Evolutionary conservation across 2,797 vertebrate genomes (phyloP).

Genomic region (Chiloscyllium punctatum): DNA sequence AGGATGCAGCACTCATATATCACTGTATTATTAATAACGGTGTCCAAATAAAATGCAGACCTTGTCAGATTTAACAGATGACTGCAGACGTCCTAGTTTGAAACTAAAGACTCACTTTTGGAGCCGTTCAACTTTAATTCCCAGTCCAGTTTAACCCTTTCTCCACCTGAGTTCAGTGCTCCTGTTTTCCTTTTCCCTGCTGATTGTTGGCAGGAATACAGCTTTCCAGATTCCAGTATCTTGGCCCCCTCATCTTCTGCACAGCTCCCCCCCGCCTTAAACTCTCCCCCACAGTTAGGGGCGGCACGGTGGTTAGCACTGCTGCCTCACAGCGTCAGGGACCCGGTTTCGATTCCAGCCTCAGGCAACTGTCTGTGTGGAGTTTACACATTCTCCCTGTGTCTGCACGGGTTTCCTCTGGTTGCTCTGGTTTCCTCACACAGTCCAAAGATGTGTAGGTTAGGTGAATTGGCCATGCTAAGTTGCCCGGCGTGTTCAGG

Average conservation of each 20-base stretch:
- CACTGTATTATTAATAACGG: slow-evolving; percentile 94
- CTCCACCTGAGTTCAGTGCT: slow-evolving; percentile 40
- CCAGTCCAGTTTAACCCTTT: not conserved
- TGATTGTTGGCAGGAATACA: slow-evolving; percentile 42
- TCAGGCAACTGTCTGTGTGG: no score
- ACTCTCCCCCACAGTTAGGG: no score
- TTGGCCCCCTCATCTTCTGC: not conserved
- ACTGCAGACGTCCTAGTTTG: slow-evolving; percentile 68
- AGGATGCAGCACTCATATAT: slow-evolving; percentile 63
- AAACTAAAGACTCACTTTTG: slow-evolving; percentile 43
- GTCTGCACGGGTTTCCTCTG: no score
- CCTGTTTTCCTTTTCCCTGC: slow-evolving; percentile 40
- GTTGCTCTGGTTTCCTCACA: no score
- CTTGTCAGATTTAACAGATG: slow-evolving; percentile 85
- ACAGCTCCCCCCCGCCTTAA: no score
- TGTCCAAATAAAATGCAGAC: slow-evolving; percentile 88
- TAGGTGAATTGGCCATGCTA: no score
- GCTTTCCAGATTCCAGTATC: slow-evolving; percentile 46
- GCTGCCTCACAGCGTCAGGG: no score
- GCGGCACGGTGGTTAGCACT: no score
- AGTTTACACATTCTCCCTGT: no score
- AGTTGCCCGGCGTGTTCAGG: no score
- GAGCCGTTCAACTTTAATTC: slow-evolving; percentile 23
- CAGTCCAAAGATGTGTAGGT: no score
- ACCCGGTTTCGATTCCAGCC: no score